Evolutionary conservation across 2,888 invertebrate genomes (phyloP), one percentile per base, ranked within the genome.

Genomic region (Drosophila acutilabella): DNA sequence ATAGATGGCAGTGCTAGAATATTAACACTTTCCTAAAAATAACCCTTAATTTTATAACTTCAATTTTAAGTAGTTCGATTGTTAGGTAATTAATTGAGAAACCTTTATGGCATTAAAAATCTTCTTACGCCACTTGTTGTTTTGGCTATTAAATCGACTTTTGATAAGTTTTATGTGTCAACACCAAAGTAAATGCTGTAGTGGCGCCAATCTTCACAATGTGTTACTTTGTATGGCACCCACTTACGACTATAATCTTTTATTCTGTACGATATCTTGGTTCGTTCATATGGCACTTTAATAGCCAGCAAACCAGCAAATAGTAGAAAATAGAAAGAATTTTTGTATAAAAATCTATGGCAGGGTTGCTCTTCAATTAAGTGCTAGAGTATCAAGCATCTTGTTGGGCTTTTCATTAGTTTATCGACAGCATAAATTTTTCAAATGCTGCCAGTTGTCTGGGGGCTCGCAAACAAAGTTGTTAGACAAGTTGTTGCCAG

Each of bases 331-430:
- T 44, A 48, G 20, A 42, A 4, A 11, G 18, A 53, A 48, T 53
- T 62, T 57, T 61, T 40, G 47, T 13, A 36, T 13, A 8, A 18
- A 65, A 78, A 73, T 83, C 83, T 77, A 71, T 72, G 70, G 58
- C 38, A 70, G 60, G 67, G 66, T 57, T 78, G 59, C 82, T 74
- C 80, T 69, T 69, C 85, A 88, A 84, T 84, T 85, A 83, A 66
- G 78, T 64, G 78, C 72, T 67, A 59, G 66, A 70, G 70, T 57
- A 47, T 45, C 57, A 44, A 56, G 44, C 26, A 47, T 79, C 77
- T 67, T 14, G 67, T 72, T 77, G 65, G 64, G 70, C 79, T 84
- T 88, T 88, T 86, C 87, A 88, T 86, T 86, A 86, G 80, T 87
- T 87, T 86, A 86, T 86, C 88, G 78, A 72, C 66, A 71, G 78